These are phyloP conservation scores for Probaryconus sp. DNA, from an alignment of 1,140 invertebrate genomes.

Conservation along the genomic window DNA sequence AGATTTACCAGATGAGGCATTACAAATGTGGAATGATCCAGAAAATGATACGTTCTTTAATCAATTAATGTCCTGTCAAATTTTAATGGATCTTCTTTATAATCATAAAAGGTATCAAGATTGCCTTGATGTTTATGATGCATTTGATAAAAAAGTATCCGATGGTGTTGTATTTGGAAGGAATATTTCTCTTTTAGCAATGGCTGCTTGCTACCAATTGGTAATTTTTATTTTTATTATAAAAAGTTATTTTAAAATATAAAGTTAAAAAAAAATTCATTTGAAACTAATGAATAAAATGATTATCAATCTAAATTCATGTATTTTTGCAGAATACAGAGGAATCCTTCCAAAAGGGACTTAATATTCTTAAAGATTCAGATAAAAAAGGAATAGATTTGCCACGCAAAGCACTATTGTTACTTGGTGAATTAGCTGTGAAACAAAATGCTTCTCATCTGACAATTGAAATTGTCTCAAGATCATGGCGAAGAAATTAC, in stretches of 20 bases:
- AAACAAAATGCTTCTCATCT: conserved; percentile 83
- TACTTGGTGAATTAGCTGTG: conserved; percentile 82
- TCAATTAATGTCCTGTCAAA: conserved; percentile 83
- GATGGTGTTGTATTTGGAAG: conserved; percentile 81
- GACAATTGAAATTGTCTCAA: conserved; percentile 83
- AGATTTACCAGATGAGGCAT: conserved; percentile 83
- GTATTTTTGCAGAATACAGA: conserved; percentile 82
- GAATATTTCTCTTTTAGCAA: conserved; percentile 82
- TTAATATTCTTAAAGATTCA: conserved; percentile 81
- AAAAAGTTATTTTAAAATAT: conserved; percentile 10
- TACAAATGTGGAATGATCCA: conserved; percentile 82
- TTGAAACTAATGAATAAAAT: conserved; percentile 7
- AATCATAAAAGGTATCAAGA: conserved; percentile 84
- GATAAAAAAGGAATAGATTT: conserved; percentile 78
- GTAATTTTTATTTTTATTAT: conserved; percentile 73
- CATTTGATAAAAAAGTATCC: conserved; percentile 74
- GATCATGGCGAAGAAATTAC: conserved; percentile 79
- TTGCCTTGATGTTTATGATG: conserved; percentile 75
- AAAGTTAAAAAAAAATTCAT: background rate
- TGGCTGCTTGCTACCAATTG: conserved; percentile 87
- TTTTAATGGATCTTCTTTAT: conserved; percentile 86
- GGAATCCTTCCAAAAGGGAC: conserved; percentile 83
- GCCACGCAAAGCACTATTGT: conserved; percentile 81
- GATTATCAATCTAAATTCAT: conserved; percentile 19
- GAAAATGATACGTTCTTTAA: conserved; percentile 83